Percentiles rank a stretch among this genome's conserved stretches.
Evolutionary conservation across 2,888 invertebrate species (phyloP).

Genomic region (Ditula angustiorana): DNA sequence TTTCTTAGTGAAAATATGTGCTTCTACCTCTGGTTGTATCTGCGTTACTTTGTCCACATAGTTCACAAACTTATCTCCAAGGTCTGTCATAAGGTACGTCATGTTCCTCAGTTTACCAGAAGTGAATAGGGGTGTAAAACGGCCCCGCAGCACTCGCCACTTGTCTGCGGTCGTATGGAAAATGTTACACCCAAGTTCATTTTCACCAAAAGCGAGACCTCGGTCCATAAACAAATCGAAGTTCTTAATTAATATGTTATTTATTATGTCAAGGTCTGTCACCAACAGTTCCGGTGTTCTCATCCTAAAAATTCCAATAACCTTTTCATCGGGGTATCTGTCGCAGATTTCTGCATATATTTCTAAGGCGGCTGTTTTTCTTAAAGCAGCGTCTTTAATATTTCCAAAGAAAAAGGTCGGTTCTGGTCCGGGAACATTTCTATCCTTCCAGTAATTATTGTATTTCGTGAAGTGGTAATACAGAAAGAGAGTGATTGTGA

Average conservation of each 20-base stretch:
- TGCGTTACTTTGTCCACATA: conserved; percentile 9
- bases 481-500: neutral
- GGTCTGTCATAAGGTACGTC: conserved; percentile 38
- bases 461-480: conserved; percentile 45
- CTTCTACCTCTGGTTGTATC: conserved; percentile 14
- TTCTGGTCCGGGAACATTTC: conserved; percentile 47
- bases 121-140: conserved; percentile 42
- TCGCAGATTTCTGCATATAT: conserved; percentile 47
- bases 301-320: conserved; percentile 48
- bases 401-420: conserved; percentile 50
- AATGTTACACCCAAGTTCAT: conserved; percentile 38
- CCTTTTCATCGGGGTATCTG: conserved; percentile 49
- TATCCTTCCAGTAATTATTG: conserved; percentile 47
- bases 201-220: conserved; percentile 18
- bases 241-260: conserved; percentile 44
- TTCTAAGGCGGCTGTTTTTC: conserved; percentile 40
- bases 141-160: conserved; percentile 42
- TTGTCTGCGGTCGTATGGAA: conserved; percentile 36
- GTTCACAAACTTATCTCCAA: conserved; percentile 23
- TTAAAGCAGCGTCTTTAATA: conserved; percentile 43
- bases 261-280: conserved; percentile 44
- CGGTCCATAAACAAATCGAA: conserved; percentile 42
- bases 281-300: conserved; percentile 40
- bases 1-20: conserved; percentile 18
- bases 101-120: conserved; percentile 44